Evolutionary conservation across 37 sponge, comb jelly and placozoan genomes (phyloP), one percentile per base, ranked within the genome.

Genomic region (Diacarnus erythraeanus): DNA sequence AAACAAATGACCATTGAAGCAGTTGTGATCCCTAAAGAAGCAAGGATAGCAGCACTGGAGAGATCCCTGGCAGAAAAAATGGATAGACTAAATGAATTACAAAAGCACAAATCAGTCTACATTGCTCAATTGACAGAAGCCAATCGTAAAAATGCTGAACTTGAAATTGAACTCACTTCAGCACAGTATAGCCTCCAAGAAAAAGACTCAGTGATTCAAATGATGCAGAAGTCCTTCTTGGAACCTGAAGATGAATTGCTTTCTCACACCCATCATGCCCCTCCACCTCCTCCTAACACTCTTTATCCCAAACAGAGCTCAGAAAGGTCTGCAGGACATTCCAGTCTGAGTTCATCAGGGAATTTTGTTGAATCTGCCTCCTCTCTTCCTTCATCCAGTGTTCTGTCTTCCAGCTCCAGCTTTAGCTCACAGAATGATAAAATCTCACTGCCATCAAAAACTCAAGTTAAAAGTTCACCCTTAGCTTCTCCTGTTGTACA

Each of bases 1-100:
- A 83, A 75, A 18, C 83, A 91, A 68, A 83, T 91, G 76, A 75
- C 77, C 12, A 38, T 91, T 5, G 92, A 91, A 31, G 70, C 87
- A 44, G 92, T 84, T 58, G 51, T 80, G 35, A 66, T 86, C 2
- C 87, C 86, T 0, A 77, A 85, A 38, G 85, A 90, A 38, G 76
- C 75, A 18, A 38, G 41, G 26, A 77, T 90, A 18, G 70, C 78
- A 3, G 78, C 77, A 22, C 23, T 90, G 47, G 77, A 85, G 79
- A 61, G 83, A 64, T 47, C 70, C 5, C 40, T 90, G 51, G 75
- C 71, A 18, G 86, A 82, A 33, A 73, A 74, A 35, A 36, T 26
- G 2, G 91, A 82, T 57, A 44, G 26, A 38, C 77, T 82, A 1
- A 33, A 71, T 27, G 91, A 90, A 26, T 79, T 82, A 31, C 76